Percentiles rank a stretch among this genome's conserved stretches.
These are phyloP conservation scores for Fragum fragum DNA, from an alignment of 2,888 invertebrate genomes.

Conservation along the genomic window DNA sequence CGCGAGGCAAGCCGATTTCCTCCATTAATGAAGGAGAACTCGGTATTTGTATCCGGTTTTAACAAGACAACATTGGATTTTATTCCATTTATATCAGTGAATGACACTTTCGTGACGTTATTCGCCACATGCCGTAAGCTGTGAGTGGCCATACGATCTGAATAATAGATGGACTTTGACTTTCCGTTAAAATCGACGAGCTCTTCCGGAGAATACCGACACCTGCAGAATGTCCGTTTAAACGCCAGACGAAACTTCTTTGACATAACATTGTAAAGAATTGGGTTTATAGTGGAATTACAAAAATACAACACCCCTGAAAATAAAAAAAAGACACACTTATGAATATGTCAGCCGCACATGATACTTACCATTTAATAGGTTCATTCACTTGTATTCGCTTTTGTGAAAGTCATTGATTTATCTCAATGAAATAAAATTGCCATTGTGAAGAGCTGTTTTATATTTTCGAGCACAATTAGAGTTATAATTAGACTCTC, in stretches of 20 bases:
- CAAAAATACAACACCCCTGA: slow-evolving; percentile 58
- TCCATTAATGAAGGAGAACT: slow-evolving; percentile 27
- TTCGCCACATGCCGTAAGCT: slow-evolving; percentile 32
- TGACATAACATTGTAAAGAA: slow-evolving; percentile 59
- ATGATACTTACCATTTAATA: too few relatives aligned
- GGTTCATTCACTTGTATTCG: too few relatives aligned
- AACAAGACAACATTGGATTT: slow-evolving; percentile 37
- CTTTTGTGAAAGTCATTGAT: too few relatives aligned
- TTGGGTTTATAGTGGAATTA: slow-evolving; percentile 60
- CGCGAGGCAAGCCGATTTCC: slow-evolving; percentile 24
- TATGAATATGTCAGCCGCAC: too few relatives aligned
- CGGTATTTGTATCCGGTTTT: slow-evolving; percentile 33
- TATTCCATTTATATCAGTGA: slow-evolving; percentile 33
- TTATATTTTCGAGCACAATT: too few relatives aligned
- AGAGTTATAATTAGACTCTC: too few relatives aligned
- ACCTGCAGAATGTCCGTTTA: slow-evolving; percentile 56
- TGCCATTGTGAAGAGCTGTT: too few relatives aligned
- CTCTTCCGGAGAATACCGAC: slow-evolving; percentile 52
- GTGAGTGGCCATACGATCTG: slow-evolving; percentile 44
- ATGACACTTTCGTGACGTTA: slow-evolving; percentile 41
- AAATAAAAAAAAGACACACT: too few relatives aligned
- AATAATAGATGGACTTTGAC: slow-evolving; percentile 54
- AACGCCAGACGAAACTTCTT: slow-evolving; percentile 63
- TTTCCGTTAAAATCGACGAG: slow-evolving; percentile 59
- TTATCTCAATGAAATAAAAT: too few relatives aligned